Conservation (phyloP, 2,797 vertebrate genomes). For the Morelia viridis region DNA sequence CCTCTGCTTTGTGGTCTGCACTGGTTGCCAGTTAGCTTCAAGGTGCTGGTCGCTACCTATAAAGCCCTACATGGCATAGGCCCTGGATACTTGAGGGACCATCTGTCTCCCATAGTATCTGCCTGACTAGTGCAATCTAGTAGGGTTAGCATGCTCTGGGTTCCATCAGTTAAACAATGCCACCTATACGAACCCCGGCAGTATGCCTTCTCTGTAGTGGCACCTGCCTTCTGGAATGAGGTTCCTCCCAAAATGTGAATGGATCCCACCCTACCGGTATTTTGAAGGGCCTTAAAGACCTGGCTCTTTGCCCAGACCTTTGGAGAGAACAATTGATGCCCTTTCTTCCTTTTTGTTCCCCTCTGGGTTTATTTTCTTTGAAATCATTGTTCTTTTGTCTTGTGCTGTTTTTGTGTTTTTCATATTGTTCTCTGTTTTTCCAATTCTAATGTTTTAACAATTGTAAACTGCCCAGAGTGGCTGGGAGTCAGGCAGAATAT, state of each 20-base stretch:
- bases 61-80: neutral
- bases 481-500: neutral
- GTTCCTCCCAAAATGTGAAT: neutral
- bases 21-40: neutral
- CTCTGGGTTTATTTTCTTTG: neutral
- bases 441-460: neutral
- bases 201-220: neutral
- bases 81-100: neutral
- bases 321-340: neutral
- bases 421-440: neutral
- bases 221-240: neutral
- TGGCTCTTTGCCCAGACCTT: neutral
- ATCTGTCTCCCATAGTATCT: neutral
- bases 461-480: neutral
- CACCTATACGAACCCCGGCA: neutral
- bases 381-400: neutral
- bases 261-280: neutral
- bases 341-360: neutral
- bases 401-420: neutral
- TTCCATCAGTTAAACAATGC: neutral
- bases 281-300: neutral
- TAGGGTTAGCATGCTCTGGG: neutral
- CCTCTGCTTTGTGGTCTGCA: neutral
- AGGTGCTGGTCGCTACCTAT: neutral
- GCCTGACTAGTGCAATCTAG: neutral